Base-by-base conservation (phyloP, 2,797 vertebrate genomes). In the Fundulus diaphanus region DNA sequence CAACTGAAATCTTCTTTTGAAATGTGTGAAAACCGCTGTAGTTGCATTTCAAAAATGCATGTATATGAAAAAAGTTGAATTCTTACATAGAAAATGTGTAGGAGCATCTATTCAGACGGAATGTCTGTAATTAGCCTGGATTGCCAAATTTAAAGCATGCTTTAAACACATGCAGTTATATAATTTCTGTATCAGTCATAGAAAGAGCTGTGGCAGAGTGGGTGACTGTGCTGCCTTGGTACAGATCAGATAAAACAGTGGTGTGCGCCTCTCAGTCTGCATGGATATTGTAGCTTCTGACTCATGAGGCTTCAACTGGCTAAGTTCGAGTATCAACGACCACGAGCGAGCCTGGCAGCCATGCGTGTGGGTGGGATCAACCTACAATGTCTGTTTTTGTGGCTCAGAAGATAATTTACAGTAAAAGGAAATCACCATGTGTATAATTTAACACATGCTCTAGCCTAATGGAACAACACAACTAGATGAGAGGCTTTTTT, bases 221-320 rank as follows among this genome's bases (percentile, higher is more conserved):
- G 20, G 22, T 78, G 67, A 79, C 35, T 71, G 44, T 52, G 61
- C 68, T 70, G 74, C 5, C 44, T 70, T 72, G 57, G 72, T 72
- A 27, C 70, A 40, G 35, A 40, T 52, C 31, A 65, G 72, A 70
- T 81, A 67, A 84, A 82, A 80, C 77, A 83, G 82, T 72, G 82
- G 81, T 74, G 79, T 73, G 24, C 77, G 0, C 22, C 42, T 61
- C 42, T 70, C 73, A 27, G 63, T 70, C 9, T 24, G 22, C 59
- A 59, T 12, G 59, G 59, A 63, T 24, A 35, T 20, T 33, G n/a
- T 31, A 35, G 2, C 3, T 51, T 56, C 9, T 91, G 90, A 90
- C 49, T 90, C 90, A 89, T 0, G 9, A 74, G 46, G 51, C 79
- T 85, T 89, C 81, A 82, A 86, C 77, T 88, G 84, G 89, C 48